A percentile compares a stretch with the other conserved stretches of the same genome.
These are phyloP conservation scores for Hexactinellida sp. DNA, from an alignment of 37 sponge, comb jelly and placozoan species.

Conservation along the genomic window DNA sequence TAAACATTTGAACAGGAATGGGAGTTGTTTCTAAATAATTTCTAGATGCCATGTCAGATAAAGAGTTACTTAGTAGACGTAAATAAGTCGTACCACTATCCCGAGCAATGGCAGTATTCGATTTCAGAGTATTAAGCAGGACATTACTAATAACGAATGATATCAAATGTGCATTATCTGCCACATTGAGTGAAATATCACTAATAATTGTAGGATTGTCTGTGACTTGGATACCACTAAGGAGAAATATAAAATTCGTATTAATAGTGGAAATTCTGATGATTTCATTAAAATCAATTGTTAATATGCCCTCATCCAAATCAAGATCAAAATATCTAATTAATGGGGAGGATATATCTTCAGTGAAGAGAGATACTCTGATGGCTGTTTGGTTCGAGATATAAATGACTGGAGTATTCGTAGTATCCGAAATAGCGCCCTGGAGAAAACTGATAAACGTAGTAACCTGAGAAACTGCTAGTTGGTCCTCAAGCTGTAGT, in stretches of 20 bases:
- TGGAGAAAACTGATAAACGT: constrained; percentile 42
- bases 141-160: constrained; percentile 24
- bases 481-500: constrained; percentile 44
- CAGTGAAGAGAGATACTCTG: constrained; percentile 23
- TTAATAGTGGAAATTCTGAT: constrained; percentile 40
- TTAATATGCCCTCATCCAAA: constrained; percentile 46
- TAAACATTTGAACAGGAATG: neutral
- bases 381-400: constrained; percentile 18
- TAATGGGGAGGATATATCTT: constrained; percentile 40
- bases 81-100: constrained; percentile 43
- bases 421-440: constrained; percentile 50
- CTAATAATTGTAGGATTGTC: neutral
- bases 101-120: constrained; percentile 47
- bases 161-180: neutral
- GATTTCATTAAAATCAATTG: constrained; percentile 57
- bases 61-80: constrained; percentile 27
- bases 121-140: constrained; percentile 57
- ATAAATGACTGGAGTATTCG: constrained; percentile 28
- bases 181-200: neutral
- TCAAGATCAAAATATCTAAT: constrained; percentile 49
- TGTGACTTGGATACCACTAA: constrained; percentile 29
- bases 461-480: constrained; percentile 26
- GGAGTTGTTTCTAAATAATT: constrained; percentile 17
- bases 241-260: constrained; percentile 23
- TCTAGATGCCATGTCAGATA: constrained; percentile 54